Evolutionary conservation across 2,888 invertebrate species (phyloP).

Genomic region (Schizaphis graminum): DNA sequence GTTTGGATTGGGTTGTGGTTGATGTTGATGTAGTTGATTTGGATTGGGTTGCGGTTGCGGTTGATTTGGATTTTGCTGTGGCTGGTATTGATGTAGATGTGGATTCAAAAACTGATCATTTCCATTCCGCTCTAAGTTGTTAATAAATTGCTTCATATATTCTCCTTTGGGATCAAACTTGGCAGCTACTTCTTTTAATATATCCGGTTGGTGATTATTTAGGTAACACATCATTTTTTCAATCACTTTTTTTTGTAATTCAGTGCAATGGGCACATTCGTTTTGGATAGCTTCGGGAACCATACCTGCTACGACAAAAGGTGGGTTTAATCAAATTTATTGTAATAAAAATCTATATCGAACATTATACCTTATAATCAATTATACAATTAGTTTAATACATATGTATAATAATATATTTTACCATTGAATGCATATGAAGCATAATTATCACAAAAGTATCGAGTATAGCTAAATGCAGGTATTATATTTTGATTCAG

Average conservation of each 20-base stretch:
- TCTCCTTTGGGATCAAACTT: slow-evolving; percentile 71
- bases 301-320: slow-evolving; percentile 62
- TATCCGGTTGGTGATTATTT: slow-evolving; percentile 71
- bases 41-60: neutral
- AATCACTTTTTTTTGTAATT: slow-evolving; percentile 66
- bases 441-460: neutral
- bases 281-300: slow-evolving; percentile 66
- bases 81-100: neutral
- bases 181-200: slow-evolving; percentile 70
- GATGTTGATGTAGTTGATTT: neutral
- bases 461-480: neutral
- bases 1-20: neutral
- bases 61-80: neutral
- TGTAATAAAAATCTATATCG: neutral
- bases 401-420: neutral
- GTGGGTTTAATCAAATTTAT: neutral
- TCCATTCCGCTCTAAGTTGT: slow-evolving; percentile 71
- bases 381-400: neutral
- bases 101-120: slow-evolving; percentile 5
- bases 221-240: slow-evolving; percentile 71
- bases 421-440: neutral
- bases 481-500: no score
- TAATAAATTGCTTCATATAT: slow-evolving; percentile 69
- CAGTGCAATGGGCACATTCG: slow-evolving; percentile 67
- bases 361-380: neutral